Evolutionary conservation across 2,113 vertebrate genomes (phyloP).

Genomic region (Pygoscelis antarcticus): DNA sequence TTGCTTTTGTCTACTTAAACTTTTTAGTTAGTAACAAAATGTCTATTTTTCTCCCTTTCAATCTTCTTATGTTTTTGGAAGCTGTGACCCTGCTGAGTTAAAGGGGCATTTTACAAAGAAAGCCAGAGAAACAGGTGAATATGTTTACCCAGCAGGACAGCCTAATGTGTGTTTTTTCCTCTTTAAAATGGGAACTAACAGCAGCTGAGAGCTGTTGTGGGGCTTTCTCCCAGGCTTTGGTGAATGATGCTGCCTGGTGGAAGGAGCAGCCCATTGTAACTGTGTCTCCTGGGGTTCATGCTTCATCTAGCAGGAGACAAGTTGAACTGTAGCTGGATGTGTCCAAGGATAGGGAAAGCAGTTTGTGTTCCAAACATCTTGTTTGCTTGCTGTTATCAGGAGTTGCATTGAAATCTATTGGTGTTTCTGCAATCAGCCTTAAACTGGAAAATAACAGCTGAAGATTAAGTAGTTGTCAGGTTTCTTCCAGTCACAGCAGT

Average conservation of each 20-base stretch:
- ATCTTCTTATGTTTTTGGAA: neutral
- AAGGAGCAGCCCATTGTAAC: neutral
- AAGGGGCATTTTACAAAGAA: neutral
- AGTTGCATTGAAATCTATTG: neutral
- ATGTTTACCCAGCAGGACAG: neutral
- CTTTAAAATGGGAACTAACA: neutral
- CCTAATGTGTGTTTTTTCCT: neutral
- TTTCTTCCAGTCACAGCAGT: neutral
- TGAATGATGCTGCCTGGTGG: neutral
- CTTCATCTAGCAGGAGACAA: constrained; percentile 65
- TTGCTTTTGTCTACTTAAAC: neutral
- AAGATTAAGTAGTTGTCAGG: neutral
- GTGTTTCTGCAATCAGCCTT: neutral
- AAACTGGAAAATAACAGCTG: neutral
- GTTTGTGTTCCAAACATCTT: constrained; percentile 13
- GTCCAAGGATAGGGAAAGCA: constrained; percentile 23
- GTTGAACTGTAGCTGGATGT: constrained; percentile 34
- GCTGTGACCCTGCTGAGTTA: neutral
- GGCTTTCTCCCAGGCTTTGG: neutral
- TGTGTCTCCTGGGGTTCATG: constrained; percentile 29
- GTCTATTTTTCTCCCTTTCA: neutral
- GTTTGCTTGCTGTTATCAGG: constrained; percentile 26
- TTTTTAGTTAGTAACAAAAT: neutral
- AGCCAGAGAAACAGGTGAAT: neutral
- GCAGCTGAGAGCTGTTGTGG: neutral